Base-by-base conservation (phyloP, 2,888 invertebrate species). In the Brachyptera risi region DNA sequence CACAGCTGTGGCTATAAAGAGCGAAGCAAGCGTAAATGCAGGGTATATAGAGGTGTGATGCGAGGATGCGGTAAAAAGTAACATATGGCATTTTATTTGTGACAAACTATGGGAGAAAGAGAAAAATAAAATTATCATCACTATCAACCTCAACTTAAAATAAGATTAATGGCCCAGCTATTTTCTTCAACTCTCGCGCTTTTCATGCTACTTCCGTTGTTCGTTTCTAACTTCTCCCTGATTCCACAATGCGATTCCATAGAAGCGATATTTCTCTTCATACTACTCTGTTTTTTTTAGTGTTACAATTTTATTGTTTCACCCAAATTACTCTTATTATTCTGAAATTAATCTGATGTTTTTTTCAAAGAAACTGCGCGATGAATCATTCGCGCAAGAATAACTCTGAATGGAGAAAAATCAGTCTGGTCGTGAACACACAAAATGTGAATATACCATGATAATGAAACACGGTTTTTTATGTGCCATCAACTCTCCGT, bases 141-240 rank as follows among this genome's bases (percentile, higher is more conserved):
- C 35, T 37, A 54, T 54, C 37, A 54, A 37, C 37, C 54, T 23
- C 19, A 13, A 54, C 54, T 37, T 21, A 54, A 54, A 54, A 54
- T 37, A 54, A 54, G 54, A 54, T 54, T 54, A 54, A 54, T 54
- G 31, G 31, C 51, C 35, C 17, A 1, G 21, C 54, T 19, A 37
- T 17, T 54, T 54, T 51, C 35, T 35, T 35, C n/a, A 17, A 37
- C n/a, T 37, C 3, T 9, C 54, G 37, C 54, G 37, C 17, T 54
- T 54, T 54, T 24, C 24, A n/a, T 13, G n/a, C 50, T 23, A n/a
- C 21, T 31, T 31, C 54, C 54, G 35, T 31, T 54, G 24, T 54
- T 54, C 37, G 54, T 19, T 23, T n/a, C n/a, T n/a, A n/a, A 54
- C 54, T 54, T 54, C 37, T 24, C 7, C 54, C 35, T 31, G 35